Base-by-base conservation (phyloP, 1,140 invertebrate species). In the Cotesia glomerata region DNA sequence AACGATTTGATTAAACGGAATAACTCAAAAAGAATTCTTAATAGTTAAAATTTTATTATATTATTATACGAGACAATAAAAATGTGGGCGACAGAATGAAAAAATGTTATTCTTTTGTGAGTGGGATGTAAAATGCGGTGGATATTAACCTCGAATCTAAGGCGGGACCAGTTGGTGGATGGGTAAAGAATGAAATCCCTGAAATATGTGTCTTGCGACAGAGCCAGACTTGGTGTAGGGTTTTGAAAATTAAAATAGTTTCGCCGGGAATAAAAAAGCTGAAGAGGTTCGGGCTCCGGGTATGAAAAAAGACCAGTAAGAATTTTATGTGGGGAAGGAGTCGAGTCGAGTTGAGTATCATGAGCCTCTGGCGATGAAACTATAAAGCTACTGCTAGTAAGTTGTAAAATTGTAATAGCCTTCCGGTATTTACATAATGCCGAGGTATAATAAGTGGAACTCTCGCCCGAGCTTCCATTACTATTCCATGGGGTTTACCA, bases 341-440 rank as follows among this genome's bases (percentile, higher is more conserved):
- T 26, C 26, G 26, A 26, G 26, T 26, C 26, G 26, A 26, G 26
- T 26, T 26, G 51, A 64, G 18, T 64, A 64, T 35, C 62, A 49
- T 64, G 39, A 64, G 62, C 75, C 61, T 62, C 71, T 64, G 75
- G 76, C 78, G 79, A 79, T 79, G 78, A 80, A 85, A 84, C 79
- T 80, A 80, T 83, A 84, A 83, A 84, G 74, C 80, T 74, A 81
- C 80, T 80, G 74, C 75, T 78, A 77, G 79, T 83, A 83, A 82
- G 80, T 82, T 84, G 81, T 84, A 84, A 84, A 84, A 85, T 84
- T 80, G 81, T 84, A 84, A 85, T 84, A 80, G 81, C 75, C 80
- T 84, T 82, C 78, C 81, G 80, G 80, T 84, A 84, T 84, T 84
- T 85, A 81, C 83, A 85, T 84, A 85, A 84, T 84, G 77, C 80